Base-by-base conservation (phyloP, 1,140 invertebrate genomes). In the Phymorhynchus buccinoides region DNA sequence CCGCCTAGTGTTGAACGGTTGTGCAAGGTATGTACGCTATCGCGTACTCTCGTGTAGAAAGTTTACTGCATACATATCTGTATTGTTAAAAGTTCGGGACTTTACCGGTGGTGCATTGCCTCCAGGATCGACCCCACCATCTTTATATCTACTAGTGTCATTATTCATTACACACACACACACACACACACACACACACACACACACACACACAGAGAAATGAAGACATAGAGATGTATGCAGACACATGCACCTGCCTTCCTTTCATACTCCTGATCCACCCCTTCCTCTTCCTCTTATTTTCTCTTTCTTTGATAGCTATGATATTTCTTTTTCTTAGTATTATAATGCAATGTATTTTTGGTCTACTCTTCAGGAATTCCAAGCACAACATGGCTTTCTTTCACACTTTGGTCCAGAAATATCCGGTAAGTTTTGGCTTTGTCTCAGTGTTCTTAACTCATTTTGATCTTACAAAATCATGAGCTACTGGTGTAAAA, bases 371-470 rank as follows among this genome's bases (percentile, higher is more conserved):
- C 12, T 6, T n/a, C 81, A 83, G 81, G n/a, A 83, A 71, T 71
- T 42, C 62, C 39, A 83, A 73, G n/a, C 44, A 44, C 62, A 83
- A 32, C 81, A 41, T 71, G 41, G 66, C 66, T 1, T 83, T 83
- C 41, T 83, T 73, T 66, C n/a, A 62, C 3, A 35, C 81, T 0
- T 42, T 83, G 81, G n/a, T 83, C 14, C 37, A 71, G 62, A 83
- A 71, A 44, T 83, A 83, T 39, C 81, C 81, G 22, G 81, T 83
- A 68, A 42, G 80, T n/a, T 18, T 39, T 37, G n/a, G 30, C 9
- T 35, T 35, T 39, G 6, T 22, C 0, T 73, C 22, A 1, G 4
- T 73, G 12, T 73, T 73, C 32, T 71, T 52, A 14, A 18, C 22
- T 52, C 22, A n/a, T n/a, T n/a, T n/a, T n/a, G n/a, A n/a, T n/a